Conservation (phyloP, 2,888 invertebrate genomes). For the Lathronympha strigana region DNA sequence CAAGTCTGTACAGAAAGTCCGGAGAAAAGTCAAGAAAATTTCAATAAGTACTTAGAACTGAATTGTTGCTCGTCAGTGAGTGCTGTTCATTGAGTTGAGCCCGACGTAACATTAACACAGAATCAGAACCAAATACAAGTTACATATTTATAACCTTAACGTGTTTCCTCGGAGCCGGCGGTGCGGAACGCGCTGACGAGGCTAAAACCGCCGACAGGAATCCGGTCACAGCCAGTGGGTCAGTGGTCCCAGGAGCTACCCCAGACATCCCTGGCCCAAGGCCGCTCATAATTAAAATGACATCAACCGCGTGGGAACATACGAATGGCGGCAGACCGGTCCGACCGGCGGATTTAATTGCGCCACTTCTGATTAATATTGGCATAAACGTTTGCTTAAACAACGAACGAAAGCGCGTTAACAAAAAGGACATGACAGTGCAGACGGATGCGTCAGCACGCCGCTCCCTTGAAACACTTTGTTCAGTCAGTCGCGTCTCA, state of each 20-base stretch:
- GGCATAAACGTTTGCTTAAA: slow-evolving; percentile 62
- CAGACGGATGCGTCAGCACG: slow-evolving; percentile 76
- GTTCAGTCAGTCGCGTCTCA: too few species aligned
- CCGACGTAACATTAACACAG: not conserved
- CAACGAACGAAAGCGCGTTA: slow-evolving; percentile 69
- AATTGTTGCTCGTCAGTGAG: slow-evolving; percentile 50
- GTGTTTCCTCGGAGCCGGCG: slow-evolving; percentile 46
- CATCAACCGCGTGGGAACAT: slow-evolving; percentile 81
- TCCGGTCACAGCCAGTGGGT: slow-evolving; percentile 70
- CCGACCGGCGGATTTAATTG: slow-evolving; percentile 75
- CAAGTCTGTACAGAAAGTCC: not conserved
- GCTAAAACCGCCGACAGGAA: slow-evolving; percentile 64
- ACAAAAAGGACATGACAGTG: slow-evolving; percentile 70
- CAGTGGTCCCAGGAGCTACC: slow-evolving; percentile 65
- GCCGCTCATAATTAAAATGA: slow-evolving; percentile 78
- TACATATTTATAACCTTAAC: slow-evolving; percentile 15
- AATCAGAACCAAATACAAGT: slow-evolving; percentile 19
- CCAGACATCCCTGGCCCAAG: slow-evolving; percentile 63
- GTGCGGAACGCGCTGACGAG: slow-evolving; percentile 67
- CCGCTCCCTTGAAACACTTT: slow-evolving; percentile 32
- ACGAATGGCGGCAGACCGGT: slow-evolving; percentile 75
- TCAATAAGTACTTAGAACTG: not conserved
- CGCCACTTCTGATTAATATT: slow-evolving; percentile 68
- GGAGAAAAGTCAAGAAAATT: not conserved
- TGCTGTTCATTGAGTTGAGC: slow-evolving; percentile 61